A percentile compares a stretch with the other conserved stretches of the same genome.
These are phyloP conservation scores for Incurvaria masculella DNA, from an alignment of 2,888 invertebrate genomes.

Conservation along the genomic window DNA sequence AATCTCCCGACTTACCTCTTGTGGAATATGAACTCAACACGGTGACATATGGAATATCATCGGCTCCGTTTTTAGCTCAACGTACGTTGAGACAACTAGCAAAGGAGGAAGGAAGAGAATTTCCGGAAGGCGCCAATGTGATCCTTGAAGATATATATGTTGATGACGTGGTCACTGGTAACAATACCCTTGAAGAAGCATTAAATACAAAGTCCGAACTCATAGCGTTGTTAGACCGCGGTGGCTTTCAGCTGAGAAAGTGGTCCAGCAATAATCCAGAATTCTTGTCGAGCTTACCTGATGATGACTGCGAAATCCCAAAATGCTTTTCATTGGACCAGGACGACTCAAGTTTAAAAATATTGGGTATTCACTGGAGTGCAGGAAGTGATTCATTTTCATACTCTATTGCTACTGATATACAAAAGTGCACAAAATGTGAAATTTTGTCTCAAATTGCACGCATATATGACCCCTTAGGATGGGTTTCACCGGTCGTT, in stretches of 20 bases:
- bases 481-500: conserved; percentile 6
- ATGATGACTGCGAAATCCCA: not conserved
- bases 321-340: not conserved
- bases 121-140: too few relatives aligned
- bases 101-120: too few relatives aligned
- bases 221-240: not conserved
- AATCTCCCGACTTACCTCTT: not conserved
- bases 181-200: too few relatives aligned
- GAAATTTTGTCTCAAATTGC: conserved; percentile 1
- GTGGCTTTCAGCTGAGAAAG: not conserved
- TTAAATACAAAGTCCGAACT: too few relatives aligned
- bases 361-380: not conserved
- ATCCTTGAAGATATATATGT: too few relatives aligned
- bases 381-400: not conserved
- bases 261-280: not conserved
- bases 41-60: too few relatives aligned
- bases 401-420: not conserved
- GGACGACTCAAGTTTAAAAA: not conserved
- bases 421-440: conserved; percentile 1
- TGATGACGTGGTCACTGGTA: too few relatives aligned
- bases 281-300: not conserved
- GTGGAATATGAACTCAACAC: too few relatives aligned
- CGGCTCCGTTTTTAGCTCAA: too few relatives aligned
- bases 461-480: conserved; percentile 3
- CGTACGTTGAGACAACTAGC: too few relatives aligned